phyloP scores from a whole-genome alignment of 2,797 vertebrate species.

The Brachyalestes nurse region DNA sequence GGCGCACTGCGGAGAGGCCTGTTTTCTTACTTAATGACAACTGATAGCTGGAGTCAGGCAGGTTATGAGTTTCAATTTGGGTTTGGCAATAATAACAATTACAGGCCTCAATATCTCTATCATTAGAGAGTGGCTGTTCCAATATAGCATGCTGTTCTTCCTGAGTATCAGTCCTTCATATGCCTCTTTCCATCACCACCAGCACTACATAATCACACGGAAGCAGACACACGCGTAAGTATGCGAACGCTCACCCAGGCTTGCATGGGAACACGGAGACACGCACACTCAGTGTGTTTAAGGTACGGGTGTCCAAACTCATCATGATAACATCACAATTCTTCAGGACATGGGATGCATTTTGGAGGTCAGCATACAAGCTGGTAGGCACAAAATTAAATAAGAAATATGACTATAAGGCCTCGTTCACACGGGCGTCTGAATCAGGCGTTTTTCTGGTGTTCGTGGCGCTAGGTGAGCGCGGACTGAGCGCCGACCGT shows the following conservation, averaged over 20 bases:
- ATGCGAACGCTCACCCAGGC: slow-evolving; percentile 19
- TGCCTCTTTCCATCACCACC: slow-evolving; percentile 53
- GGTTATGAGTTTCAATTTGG: slow-evolving; percentile 84
- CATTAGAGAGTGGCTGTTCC: slow-evolving; percentile 70
- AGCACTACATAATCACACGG: slow-evolving; percentile 53
- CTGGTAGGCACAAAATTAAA: too few relatives aligned
- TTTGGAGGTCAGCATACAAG: background rate
- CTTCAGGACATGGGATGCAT: background rate
- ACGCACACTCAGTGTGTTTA: background rate
- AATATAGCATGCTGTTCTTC: slow-evolving; percentile 53
- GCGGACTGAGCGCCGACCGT: too few relatives aligned
- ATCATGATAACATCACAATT: background rate
- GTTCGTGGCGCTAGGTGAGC: too few relatives aligned
- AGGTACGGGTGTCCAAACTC: background rate
- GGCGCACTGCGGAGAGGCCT: slow-evolving; percentile 60
- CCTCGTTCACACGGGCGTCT: too few relatives aligned
- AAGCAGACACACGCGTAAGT: background rate
- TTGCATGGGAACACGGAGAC: background rate
- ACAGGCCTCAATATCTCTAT: slow-evolving; percentile 79
- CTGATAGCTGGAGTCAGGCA: slow-evolving; percentile 82
- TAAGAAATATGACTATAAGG: background rate
- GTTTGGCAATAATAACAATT: slow-evolving; percentile 84
- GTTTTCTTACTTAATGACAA: slow-evolving; percentile 82
- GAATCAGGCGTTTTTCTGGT: too few relatives aligned
- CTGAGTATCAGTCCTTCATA: slow-evolving; percentile 54